phyloP scores from a whole-genome alignment of 92 coral and sea anemone genomes.

The Umimayanthus kanabou region DNA sequence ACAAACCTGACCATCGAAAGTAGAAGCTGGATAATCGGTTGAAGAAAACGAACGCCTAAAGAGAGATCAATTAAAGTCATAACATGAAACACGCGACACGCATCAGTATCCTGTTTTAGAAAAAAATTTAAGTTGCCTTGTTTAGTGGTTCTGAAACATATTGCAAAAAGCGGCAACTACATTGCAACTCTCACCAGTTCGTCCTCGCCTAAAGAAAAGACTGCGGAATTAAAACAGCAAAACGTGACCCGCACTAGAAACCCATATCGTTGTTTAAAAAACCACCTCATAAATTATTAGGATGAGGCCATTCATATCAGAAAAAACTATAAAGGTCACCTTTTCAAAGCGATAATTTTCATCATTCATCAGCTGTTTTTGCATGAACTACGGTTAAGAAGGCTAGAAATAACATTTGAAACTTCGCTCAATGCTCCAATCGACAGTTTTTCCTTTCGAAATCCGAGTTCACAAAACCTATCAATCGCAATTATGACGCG shows the following conservation, averaged over 20 bases:
- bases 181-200: too few relatives aligned
- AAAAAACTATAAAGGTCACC: not conserved
- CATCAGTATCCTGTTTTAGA: too few relatives aligned
- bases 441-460: not conserved
- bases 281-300: too few relatives aligned
- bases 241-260: not conserved
- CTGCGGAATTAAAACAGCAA: not conserved
- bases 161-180: too few relatives aligned
- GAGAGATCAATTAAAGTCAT: not conserved
- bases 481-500: conserved; percentile 14
- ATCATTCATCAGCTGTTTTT: conserved; percentile 4
- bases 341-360: not conserved
- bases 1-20: not conserved
- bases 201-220: too few relatives aligned
- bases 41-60: not conserved
- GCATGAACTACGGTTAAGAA: not conserved
- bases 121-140: too few relatives aligned
- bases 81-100: not conserved
- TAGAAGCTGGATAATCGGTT: not conserved
- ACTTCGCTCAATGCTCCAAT: not conserved
- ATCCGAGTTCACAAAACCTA: not conserved
- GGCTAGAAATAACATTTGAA: not conserved
- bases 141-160: too few relatives aligned
- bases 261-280: too few relatives aligned
- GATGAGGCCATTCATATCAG: not conserved